phyloP scores from a whole-genome alignment of 2,888 invertebrate species.

The Acleris emargana region DNA sequence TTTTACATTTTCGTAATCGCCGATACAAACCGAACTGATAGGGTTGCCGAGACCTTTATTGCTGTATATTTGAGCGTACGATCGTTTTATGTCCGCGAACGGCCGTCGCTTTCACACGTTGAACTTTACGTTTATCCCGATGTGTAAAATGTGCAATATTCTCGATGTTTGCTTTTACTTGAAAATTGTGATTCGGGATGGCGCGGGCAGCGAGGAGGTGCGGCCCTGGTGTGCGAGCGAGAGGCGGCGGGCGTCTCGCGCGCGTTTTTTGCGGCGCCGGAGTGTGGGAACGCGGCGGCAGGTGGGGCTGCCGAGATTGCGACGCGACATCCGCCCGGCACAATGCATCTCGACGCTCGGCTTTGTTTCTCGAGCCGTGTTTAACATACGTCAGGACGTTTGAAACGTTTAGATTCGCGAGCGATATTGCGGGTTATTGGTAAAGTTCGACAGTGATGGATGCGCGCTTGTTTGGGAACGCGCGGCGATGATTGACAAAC shows the following conservation, averaged over 20 bases:
- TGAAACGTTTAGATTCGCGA: constrained; percentile 55
- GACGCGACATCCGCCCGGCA: constrained; percentile 82
- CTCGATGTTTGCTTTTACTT: constrained; percentile 63
- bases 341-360: constrained; percentile 75
- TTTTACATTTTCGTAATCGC: constrained; percentile 80
- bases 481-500: constrained; percentile 40
- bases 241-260: constrained; percentile 60
- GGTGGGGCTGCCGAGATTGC: constrained; percentile 83
- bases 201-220: constrained; percentile 54
- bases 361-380: constrained; percentile 73
- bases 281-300: constrained; percentile 83
- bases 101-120: constrained; percentile 48
- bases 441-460: constrained; percentile 35
- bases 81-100: constrained; percentile 41
- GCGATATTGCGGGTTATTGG: constrained; percentile 35
- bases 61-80: constrained; percentile 47
- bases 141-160: constrained; percentile 43
- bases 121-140: constrained; percentile 37
- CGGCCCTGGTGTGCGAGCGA: constrained; percentile 68
- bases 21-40: constrained; percentile 68
- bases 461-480: constrained; percentile 34
- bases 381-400: constrained; percentile 72
- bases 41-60: constrained; percentile 65
- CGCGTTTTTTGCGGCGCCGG: constrained; percentile 82
- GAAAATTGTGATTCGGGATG: constrained; percentile 67